Evolutionary conservation across 2,113 vertebrate genomes (phyloP), one percentile per base, ranked within the genome.

Genomic region (Albula glossodonta): DNA sequence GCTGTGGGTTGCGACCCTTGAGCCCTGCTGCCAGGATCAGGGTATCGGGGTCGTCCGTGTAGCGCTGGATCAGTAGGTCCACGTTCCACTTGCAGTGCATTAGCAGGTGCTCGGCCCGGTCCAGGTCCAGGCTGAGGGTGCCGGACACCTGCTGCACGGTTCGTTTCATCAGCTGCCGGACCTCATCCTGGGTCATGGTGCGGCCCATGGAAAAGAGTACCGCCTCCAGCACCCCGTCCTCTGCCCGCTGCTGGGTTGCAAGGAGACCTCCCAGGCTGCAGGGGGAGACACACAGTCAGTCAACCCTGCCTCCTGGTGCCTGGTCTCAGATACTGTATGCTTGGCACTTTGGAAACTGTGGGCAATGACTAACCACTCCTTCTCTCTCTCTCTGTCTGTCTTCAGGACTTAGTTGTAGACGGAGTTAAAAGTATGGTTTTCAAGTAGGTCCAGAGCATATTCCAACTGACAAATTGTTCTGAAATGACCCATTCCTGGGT

Each of bases 21-120:
- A 99, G 93, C 0, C 98, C 98, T 0, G 98, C 96, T 0, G 96
- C 95, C 87, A 96, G 84, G 15, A 97, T 93, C 51, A 98, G 89
- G 0, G 91, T 66, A 22, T 98, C 97, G 0, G 92, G 84, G 88
- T 98, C 95, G 1, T 99, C 98, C 0, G 97, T 95, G 88, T 97
- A 99, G 78, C 94, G 94, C 92, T 98, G 97, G 17, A 99, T 95
- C 89, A 99, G 93, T 80, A 97, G 92, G 86, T 99, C 98, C 17
- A 97, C 95, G 7, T 99, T 97, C 98, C 98, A 99, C 90, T 94
- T 95, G 74, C 96, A 97, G 93, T 98, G 96, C 41, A 97, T 94
- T 78, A 99, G 94, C 13, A 99, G 96, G 90, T 99, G 98, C 87
- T 91, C 96, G 0, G 98, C 96, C 78, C 95, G 90, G 74, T 99